Percentiles rank a stretch among this genome's conserved stretches.
Evolutionary conservation across 2,797 vertebrate species (phyloP).

Genomic region (Pseudopleuronectes americanus): DNA sequence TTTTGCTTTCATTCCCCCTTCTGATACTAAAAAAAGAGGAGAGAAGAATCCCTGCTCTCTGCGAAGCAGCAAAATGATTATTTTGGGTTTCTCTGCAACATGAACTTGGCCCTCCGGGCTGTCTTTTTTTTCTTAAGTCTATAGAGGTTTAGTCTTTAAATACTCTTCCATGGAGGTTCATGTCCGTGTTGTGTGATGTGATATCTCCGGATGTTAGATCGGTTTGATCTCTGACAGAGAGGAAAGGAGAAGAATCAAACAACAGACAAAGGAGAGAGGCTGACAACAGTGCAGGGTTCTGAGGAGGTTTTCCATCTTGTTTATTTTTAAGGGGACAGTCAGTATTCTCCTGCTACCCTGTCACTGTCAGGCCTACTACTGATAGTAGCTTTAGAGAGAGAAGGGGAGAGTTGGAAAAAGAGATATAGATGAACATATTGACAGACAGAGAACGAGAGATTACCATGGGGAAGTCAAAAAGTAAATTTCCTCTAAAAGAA

Average conservation of each 20-base stretch:
- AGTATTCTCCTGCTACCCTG: slow-evolving; percentile 58
- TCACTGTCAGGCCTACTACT: slow-evolving; percentile 35
- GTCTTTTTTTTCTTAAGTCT: slow-evolving; percentile 52
- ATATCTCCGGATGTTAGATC: slow-evolving; percentile 22
- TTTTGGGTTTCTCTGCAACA: slow-evolving; percentile 66
- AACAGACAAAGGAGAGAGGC: slow-evolving; percentile 23
- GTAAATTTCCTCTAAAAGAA: neutral
- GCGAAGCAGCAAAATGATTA: slow-evolving; percentile 60
- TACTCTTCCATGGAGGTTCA: slow-evolving; percentile 14
- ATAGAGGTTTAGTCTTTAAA: slow-evolving; percentile 43
- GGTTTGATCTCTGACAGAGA: slow-evolving; percentile 52
- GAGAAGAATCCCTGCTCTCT: slow-evolving; percentile 44
- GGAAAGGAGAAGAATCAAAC: slow-evolving; percentile 10
- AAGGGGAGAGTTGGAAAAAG: slow-evolving; percentile 17
- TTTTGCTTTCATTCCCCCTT: slow-evolving; percentile 24
- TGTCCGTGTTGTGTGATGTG: neutral
- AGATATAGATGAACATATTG: neutral
- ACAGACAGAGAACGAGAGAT: slow-evolving; percentile 2
- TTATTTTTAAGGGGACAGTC: slow-evolving; percentile 75
- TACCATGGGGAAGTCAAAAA: neutral
- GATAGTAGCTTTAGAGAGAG: slow-evolving; percentile 39
- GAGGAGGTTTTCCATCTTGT: slow-evolving; percentile 59
- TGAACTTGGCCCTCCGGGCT: slow-evolving; percentile 51
- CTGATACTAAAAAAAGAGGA: slow-evolving; percentile 67
- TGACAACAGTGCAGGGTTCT: slow-evolving; percentile 39